Evolutionary conservation across 2,113 vertebrate species (phyloP).

Genomic region (Excalfactoria chinensis): DNA sequence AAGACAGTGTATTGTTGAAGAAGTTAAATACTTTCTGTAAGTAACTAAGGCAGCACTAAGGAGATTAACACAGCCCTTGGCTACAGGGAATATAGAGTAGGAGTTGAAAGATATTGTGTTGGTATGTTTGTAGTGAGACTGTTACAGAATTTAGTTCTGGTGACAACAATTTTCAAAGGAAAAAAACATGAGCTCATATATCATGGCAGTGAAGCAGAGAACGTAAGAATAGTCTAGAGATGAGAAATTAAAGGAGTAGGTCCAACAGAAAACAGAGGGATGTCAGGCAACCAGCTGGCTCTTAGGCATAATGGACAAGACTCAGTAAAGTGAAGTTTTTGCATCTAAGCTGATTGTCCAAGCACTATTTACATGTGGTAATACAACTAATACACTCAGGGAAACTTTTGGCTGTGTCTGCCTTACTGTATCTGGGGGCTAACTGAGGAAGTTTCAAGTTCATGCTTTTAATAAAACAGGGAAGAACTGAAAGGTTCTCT

Average conservation of each 20-base stretch:
- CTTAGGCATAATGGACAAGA: accelerated
- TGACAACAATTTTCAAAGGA: not conserved
- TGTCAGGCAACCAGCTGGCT: not conserved
- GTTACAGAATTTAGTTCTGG: not conserved
- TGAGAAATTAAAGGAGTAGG: not conserved
- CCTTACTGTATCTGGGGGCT: not conserved
- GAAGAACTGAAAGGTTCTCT: not conserved
- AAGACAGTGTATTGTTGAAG: not conserved
- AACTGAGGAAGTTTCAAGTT: not conserved
- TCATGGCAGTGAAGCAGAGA: not conserved
- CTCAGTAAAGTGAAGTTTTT: not conserved
- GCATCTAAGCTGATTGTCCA: not conserved
- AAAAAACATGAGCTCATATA: not conserved
- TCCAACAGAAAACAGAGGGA: not conserved
- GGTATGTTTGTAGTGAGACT: not conserved
- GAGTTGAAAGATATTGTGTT: not conserved
- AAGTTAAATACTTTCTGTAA: not conserved
- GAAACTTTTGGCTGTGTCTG: not conserved
- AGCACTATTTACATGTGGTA: not conserved
- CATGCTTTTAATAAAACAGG: not conserved
- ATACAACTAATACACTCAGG: not conserved
- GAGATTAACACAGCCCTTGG: not conserved
- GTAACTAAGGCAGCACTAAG: not conserved
- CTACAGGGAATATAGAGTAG: not conserved
- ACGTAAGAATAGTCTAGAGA: not conserved